These are phyloP conservation scores for Diloba caeruleocephala DNA, from an alignment of 2,888 invertebrate genomes.

Conservation along the genomic window DNA sequence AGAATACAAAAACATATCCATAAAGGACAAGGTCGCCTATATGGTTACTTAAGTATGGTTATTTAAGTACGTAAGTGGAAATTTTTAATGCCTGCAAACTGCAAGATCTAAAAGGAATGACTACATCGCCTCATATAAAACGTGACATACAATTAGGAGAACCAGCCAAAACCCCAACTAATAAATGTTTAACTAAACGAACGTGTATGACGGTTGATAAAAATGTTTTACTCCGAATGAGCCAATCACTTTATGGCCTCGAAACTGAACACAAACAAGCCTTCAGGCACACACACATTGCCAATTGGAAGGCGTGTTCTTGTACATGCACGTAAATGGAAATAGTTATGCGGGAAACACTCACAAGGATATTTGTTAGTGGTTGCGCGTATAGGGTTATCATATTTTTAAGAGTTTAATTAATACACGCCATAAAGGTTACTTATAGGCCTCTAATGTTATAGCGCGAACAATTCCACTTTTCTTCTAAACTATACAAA, in stretches of 20 bases:
- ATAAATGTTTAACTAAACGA: conserved; percentile 65
- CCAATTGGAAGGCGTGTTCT: conserved; percentile 77
- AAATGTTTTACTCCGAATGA: conserved; percentile 61
- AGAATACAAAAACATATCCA: conserved; percentile 20
- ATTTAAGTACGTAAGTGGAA: not conserved
- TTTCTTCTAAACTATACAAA: no score
- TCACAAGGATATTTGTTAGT: conserved; percentile 66
- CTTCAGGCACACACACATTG: conserved; percentile 61
- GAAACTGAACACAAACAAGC: conserved; percentile 71
- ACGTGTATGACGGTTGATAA: conserved; percentile 60
- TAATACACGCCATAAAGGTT: conserved; percentile 2
- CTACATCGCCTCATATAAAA: conserved; percentile 67
- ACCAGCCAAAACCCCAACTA: conserved; percentile 55
- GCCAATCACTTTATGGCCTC: conserved; percentile 82
- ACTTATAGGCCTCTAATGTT: no score
- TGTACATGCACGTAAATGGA: conserved; percentile 69
- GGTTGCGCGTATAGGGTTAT: conserved; percentile 53
- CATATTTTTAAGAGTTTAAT: conserved; percentile 26
- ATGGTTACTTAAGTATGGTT: not conserved
- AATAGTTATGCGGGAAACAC: conserved; percentile 66
- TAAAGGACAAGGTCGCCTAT: conserved; percentile 24
- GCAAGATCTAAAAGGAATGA: conserved; percentile 51
- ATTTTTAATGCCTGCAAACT: conserved; percentile 22
- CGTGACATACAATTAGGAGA: conserved; percentile 58
- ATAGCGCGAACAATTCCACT: no score